These are phyloP conservation scores for Ellobius talpinus DNA, from an alignment of 2,113 vertebrate genomes.

Conservation along the genomic window DNA sequence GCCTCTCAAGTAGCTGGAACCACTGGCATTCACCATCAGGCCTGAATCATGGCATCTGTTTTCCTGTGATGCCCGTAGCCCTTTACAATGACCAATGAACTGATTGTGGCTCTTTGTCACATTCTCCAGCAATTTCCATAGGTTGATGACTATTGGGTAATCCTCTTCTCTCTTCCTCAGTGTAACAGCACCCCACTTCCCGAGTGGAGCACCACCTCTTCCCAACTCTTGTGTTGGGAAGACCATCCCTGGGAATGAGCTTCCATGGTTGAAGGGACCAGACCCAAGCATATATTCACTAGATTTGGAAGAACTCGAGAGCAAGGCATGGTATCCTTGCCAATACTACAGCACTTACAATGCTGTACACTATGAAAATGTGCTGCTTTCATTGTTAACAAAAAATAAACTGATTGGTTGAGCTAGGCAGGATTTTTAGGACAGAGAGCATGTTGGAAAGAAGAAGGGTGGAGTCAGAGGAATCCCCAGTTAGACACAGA, in stretches of 20 bases:
- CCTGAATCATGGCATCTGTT: neutral
- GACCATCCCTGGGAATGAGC: neutral
- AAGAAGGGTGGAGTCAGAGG: no score
- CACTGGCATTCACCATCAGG: neutral
- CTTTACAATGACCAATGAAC: neutral
- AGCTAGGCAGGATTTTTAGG: no score
- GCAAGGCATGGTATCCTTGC: neutral
- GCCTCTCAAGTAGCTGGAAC: no score
- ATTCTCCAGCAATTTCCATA: rapidly evolving
- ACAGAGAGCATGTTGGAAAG: no score
- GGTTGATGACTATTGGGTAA: rapidly evolving
- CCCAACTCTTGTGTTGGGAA: neutral
- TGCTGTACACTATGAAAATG: no score
- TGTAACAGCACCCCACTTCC: neutral
- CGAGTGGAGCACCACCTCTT: neutral
- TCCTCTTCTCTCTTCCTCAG: neutral
- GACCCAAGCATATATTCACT: rapidly evolving
- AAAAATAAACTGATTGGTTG: no score
- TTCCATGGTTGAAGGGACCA: neutral
- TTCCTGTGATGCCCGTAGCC: neutral
- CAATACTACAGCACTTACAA: rapidly evolving
- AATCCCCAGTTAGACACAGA: no score
- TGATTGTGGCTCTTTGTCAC: rapidly evolving
- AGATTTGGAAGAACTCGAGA: neutral
- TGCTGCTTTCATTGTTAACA: no score